Conservation (phyloP, 2,888 invertebrate genomes). For the Gryllus longicercus region DNA sequence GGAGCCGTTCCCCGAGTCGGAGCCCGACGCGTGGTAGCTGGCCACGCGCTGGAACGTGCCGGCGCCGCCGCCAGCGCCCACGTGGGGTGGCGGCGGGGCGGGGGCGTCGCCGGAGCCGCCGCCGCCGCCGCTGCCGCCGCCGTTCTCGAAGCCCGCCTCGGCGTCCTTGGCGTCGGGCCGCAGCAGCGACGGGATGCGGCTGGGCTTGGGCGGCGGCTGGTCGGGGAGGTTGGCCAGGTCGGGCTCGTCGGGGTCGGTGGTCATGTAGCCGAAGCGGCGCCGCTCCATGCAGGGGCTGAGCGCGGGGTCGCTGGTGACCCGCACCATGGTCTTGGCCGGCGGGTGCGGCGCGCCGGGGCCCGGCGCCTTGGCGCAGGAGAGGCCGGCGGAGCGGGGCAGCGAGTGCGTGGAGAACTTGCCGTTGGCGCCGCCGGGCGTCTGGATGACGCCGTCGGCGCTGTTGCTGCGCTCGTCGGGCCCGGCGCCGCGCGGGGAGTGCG, state of each 20-base stretch:
- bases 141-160: slow-evolving; percentile 3
- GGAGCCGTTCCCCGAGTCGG: slow-evolving; percentile 85
- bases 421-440: slow-evolving; percentile 41
- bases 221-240: slow-evolving; percentile 20
- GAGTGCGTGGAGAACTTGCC: slow-evolving; percentile 58
- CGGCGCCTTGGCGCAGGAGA: background rate
- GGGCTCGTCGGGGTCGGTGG: slow-evolving; percentile 29
- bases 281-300: slow-evolving; percentile 58
- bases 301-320: slow-evolving; percentile 59
- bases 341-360: background rate
- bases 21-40: slow-evolving; percentile 66
- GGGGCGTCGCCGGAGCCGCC: slow-evolving; percentile 20
- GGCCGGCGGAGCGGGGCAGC: slow-evolving; percentile 47
- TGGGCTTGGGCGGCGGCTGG: slow-evolving; percentile 45
- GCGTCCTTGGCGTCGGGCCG: slow-evolving; percentile 30
- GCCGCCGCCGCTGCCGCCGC: background rate
- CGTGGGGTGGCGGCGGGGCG: no score
- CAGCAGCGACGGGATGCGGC: slow-evolving; percentile 46
- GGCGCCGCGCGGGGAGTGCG: slow-evolving; percentile 54
- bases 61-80: slow-evolving; percentile 20
- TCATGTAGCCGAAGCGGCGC: slow-evolving; percentile 29
- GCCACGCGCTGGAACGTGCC: slow-evolving; percentile 52
- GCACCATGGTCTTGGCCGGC: slow-evolving; percentile 49
- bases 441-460: slow-evolving; percentile 68
- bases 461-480: slow-evolving; percentile 25